A percentile compares a stretch with the other conserved stretches of the same genome.
Conservation (phyloP, 2,888 invertebrate genomes). For the Epistrophella euchroma region DNA sequence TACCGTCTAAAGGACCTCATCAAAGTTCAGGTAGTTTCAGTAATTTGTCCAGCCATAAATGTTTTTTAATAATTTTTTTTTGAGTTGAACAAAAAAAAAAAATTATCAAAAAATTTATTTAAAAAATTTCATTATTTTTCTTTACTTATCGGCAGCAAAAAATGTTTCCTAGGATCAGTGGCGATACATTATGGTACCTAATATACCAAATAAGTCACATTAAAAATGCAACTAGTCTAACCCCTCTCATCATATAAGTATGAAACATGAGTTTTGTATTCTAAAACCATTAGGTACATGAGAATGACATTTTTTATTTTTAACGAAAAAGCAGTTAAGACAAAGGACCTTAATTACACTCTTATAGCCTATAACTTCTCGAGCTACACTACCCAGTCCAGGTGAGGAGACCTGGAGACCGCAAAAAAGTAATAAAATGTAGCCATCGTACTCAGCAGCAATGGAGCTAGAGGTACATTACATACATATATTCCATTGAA, state of each 20-base stretch:
- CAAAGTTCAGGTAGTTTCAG: too few relatives aligned
- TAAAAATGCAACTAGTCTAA: not conserved
- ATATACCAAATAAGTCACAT: not conserved
- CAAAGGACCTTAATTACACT: constrained; percentile 63
- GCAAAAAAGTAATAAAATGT: constrained; percentile 55
- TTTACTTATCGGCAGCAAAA: too few relatives aligned
- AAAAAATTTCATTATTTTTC: too few relatives aligned
- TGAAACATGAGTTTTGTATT: not conserved
- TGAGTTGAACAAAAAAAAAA: too few relatives aligned
- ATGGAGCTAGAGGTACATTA: not conserved
- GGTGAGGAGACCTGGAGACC: constrained; percentile 14
- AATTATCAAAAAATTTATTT: too few relatives aligned
- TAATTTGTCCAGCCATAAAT: too few relatives aligned
- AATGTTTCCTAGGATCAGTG: not conserved
- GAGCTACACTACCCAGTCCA: constrained; percentile 8
- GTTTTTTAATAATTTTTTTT: too few relatives aligned
- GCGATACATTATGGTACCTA: not conserved
- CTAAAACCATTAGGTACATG: constrained; percentile 5
- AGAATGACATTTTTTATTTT: constrained; percentile 2
- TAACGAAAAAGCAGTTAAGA: constrained; percentile 57
- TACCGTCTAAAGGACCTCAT: too few relatives aligned
- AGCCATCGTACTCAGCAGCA: constrained; percentile 44
- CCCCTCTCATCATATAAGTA: not conserved
- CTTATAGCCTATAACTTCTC: constrained; percentile 39
- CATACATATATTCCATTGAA: not conserved